These are phyloP conservation scores for Liopterus haemorrhoidalis DNA, from an alignment of 2,888 invertebrate species.

Conservation along the genomic window DNA sequence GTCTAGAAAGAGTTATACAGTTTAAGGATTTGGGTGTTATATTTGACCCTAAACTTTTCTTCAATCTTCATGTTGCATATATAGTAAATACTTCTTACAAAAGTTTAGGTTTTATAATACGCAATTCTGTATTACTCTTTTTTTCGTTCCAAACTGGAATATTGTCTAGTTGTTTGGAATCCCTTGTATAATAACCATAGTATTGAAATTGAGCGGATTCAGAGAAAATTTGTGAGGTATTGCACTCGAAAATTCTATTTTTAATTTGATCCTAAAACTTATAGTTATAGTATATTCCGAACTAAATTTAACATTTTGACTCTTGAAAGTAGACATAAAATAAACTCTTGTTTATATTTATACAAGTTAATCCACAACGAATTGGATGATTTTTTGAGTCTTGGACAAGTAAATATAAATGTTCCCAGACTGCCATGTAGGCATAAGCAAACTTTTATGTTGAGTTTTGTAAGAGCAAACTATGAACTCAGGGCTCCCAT, in stretches of 20 bases:
- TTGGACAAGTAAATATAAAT: background rate
- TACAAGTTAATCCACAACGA: background rate
- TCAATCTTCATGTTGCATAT: background rate
- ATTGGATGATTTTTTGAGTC: background rate
- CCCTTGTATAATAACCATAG: background rate
- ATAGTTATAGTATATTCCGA: background rate
- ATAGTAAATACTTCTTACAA: background rate
- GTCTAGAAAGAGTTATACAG: background rate
- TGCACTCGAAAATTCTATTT: no score
- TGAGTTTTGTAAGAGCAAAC: no score
- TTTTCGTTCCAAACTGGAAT: constrained; percentile 2
- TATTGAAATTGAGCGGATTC: background rate
- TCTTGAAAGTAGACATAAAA: background rate
- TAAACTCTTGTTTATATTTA: background rate
- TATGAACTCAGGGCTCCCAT: no score
- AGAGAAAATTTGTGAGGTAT: no score
- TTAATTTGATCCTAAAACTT: no score
- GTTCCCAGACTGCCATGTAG: no score
- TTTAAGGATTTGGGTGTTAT: background rate
- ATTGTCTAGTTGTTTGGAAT: constrained; percentile 3
- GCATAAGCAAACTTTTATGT: no score
- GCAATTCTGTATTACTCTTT: background rate
- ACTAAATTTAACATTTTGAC: background rate
- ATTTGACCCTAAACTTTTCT: background rate
- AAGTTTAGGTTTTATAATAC: background rate